Percentiles rank a stretch among this genome's conserved stretches.
phyloP scores from a whole-genome alignment of 2,888 invertebrate genomes.

The Timandra comae region DNA sequence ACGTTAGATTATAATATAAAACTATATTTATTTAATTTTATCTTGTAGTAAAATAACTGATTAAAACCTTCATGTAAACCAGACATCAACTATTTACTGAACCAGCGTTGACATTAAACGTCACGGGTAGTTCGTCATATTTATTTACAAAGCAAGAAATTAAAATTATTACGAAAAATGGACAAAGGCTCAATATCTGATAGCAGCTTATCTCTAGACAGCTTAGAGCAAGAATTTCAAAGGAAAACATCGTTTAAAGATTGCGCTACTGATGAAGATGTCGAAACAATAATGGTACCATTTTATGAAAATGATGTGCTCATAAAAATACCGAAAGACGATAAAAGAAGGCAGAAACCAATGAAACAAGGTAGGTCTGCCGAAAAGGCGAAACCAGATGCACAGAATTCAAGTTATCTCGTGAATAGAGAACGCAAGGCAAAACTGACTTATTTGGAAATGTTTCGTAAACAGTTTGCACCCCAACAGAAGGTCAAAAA shows the following conservation, averaged over 20 bases:
- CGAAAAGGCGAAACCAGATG: constrained; percentile 23
- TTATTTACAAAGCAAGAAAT: constrained; percentile 47
- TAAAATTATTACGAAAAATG: constrained; percentile 38
- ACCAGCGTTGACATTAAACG: constrained; percentile 26
- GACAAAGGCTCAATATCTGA: constrained; percentile 44
- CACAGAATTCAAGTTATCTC: constrained; percentile 39
- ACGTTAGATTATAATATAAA: too few relatives aligned
- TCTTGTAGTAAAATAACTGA: constrained; percentile 1
- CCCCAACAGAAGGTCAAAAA: constrained; percentile 23
- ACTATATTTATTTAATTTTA: too few relatives aligned
- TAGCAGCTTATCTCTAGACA: constrained; percentile 58
- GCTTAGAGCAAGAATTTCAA: constrained; percentile 47
- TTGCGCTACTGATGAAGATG: constrained; percentile 36
- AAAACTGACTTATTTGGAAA: constrained; percentile 53
- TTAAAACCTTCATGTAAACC: background rate
- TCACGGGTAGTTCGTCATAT: constrained; percentile 42
- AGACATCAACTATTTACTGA: constrained; percentile 3
- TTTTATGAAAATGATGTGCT: constrained; percentile 69
- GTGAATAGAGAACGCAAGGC: constrained; percentile 46
- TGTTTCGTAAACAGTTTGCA: constrained; percentile 57
- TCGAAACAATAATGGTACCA: constrained; percentile 65
- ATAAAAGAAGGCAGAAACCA: constrained; percentile 30
- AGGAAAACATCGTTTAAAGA: constrained; percentile 30
- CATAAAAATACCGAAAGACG: constrained; percentile 54
- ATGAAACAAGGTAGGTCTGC: constrained; percentile 23